Evolutionary conservation across 2,113 vertebrate genomes (phyloP).

Genomic region (Morphnarchus princeps): DNA sequence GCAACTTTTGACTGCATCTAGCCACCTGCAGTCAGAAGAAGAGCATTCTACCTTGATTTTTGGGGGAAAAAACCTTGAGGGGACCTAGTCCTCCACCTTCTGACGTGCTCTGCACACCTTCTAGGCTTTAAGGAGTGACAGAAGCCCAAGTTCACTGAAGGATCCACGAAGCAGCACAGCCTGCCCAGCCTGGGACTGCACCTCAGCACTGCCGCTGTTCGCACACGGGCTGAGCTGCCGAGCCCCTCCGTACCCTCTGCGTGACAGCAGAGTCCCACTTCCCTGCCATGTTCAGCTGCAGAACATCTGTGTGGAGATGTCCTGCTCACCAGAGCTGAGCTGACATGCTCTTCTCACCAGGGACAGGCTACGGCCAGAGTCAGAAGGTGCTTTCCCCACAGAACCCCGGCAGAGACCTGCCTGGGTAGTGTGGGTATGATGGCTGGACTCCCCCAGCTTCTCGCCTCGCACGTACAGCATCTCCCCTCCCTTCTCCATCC

Average conservation of each 20-base stretch:
- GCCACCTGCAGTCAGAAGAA: not conserved
- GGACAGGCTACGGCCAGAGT: not conserved
- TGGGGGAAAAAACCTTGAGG: not conserved
- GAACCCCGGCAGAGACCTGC: not conserved
- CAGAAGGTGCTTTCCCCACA: not conserved
- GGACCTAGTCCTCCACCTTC: not conserved
- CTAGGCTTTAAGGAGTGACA: not conserved
- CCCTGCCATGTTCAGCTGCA: not conserved
- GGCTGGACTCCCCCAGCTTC: fast-evolving
- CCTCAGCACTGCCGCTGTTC: not conserved
- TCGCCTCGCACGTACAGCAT: not conserved
- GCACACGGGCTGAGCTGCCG: not conserved
- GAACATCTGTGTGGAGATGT: not conserved
- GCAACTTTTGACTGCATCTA: not conserved
- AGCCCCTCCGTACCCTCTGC: fast-evolving
- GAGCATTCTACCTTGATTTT: not conserved
- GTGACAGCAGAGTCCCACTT: not conserved
- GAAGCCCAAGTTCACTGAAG: not conserved
- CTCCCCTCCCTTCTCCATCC: not conserved
- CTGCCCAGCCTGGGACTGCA: not conserved
- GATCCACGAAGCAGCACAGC: not conserved
- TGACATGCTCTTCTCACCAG: not conserved
- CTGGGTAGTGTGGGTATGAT: not conserved
- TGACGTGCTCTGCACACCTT: not conserved
- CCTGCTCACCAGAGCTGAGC: not conserved